Percentiles rank a stretch among this genome's conserved stretches.
Conservation (phyloP, 1,140 invertebrate genomes). For the Rhagoletis zephyria region DNA sequence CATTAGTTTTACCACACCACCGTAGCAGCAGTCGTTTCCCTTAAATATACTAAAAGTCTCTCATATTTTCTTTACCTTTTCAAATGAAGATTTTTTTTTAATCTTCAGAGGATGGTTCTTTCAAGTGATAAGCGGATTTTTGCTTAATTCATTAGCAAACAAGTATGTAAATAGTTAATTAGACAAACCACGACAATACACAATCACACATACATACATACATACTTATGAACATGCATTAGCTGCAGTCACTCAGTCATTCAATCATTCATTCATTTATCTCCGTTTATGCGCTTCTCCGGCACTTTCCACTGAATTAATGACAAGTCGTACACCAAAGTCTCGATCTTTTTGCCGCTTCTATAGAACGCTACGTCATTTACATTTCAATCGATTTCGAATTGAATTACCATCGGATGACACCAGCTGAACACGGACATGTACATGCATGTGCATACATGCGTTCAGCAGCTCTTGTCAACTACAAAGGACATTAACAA, state of each 20-base stretch:
- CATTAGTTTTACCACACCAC: no score
- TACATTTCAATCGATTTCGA: slow-evolving; percentile 65
- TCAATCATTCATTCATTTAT: slow-evolving; percentile 18
- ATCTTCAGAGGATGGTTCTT: no score
- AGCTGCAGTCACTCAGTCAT: slow-evolving; percentile 29
- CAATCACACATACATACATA: background rate
- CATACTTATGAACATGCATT: background rate
- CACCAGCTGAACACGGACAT: slow-evolving; percentile 57
- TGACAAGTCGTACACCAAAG: slow-evolving; percentile 34
- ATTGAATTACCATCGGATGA: slow-evolving; percentile 71
- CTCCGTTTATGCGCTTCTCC: background rate
- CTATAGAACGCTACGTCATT: background rate
- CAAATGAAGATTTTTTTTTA: no score
- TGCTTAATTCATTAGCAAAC: no score
- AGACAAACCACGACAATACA: background rate
- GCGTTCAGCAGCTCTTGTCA: background rate
- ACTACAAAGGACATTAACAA: slow-evolving; percentile 43
- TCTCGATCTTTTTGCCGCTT: slow-evolving; percentile 16
- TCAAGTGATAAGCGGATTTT: no score
- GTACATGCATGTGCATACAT: background rate
- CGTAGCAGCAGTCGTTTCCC: no score
- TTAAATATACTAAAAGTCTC: no score
- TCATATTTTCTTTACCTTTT: no score
- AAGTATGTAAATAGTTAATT: background rate
- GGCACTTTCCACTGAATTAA: slow-evolving; percentile 38